Conservation (phyloP, 2,888 invertebrate genomes). For the Campopleginae sp. region DNA sequence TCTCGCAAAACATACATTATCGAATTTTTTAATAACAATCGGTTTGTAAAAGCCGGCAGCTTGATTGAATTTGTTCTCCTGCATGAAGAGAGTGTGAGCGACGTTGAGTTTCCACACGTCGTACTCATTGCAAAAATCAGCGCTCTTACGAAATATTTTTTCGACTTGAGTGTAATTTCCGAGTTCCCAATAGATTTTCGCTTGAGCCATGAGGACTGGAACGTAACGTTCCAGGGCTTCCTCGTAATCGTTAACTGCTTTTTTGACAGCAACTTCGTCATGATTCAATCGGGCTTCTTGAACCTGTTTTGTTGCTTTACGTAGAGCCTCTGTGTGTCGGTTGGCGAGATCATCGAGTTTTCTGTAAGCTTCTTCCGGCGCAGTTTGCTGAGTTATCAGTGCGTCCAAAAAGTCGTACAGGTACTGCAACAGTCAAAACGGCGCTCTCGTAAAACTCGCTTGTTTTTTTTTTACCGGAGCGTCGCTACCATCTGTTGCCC, state of each 20-base stretch:
- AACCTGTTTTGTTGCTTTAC: constrained; percentile 97
- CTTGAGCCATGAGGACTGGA: constrained; percentile 99
- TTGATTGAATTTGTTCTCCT: constrained; percentile 99
- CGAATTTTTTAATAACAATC: constrained; percentile 97
- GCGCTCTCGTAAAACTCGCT: neutral
- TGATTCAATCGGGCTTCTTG: constrained; percentile 95
- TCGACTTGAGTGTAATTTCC: constrained; percentile 98
- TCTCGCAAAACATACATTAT: constrained; percentile 87
- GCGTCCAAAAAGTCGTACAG: constrained; percentile 98
- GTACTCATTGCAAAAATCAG: constrained; percentile 99
- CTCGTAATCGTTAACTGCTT: constrained; percentile 96
- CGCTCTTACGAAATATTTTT: constrained; percentile 97
- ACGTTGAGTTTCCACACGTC: constrained; percentile 99
- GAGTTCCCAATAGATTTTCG: constrained; percentile 99
- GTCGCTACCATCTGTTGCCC: too few species aligned
- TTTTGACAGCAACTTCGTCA: constrained; percentile 95
- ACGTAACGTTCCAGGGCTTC: constrained; percentile 96
- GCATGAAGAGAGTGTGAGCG: constrained; percentile 99
- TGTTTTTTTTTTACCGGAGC: neutral
- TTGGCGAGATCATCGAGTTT: constrained; percentile 98
- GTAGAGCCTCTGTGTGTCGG: constrained; percentile 94
- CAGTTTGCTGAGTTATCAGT: constrained; percentile 98
- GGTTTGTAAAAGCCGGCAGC: constrained; percentile 99
- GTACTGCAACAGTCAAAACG: constrained; percentile 86
- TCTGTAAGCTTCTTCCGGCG: constrained; percentile 97